phyloP scores from a whole-genome alignment of 2,113 vertebrate species.

The Pituophis catenifer region DNA sequence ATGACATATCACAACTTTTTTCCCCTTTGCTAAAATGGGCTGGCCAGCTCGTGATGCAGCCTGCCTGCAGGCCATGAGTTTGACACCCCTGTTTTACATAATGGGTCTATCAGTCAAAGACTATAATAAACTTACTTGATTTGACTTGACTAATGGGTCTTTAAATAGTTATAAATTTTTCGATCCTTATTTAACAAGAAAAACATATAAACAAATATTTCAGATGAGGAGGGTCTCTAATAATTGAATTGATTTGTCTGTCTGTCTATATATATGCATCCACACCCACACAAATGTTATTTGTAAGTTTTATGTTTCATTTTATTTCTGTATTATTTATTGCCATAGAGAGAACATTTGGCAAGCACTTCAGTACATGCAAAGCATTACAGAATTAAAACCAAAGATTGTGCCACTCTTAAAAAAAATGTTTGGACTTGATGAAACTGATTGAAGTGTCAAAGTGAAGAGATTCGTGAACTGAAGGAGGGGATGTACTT shows the following conservation, averaged over 20 bases:
- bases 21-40: too few species aligned
- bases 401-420: background rate
- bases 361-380: background rate
- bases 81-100: too few species aligned
- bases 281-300: accelerated
- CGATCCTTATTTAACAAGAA: background rate
- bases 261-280: accelerated
- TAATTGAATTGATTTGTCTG: too few species aligned
- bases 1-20: too few species aligned
- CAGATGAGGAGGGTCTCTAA: too few species aligned
- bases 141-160: background rate
- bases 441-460: background rate
- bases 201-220: too few species aligned
- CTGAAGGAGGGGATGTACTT: background rate
- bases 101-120: too few species aligned
- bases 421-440: background rate
- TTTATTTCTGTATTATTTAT: background rate
- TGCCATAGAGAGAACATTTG: background rate
- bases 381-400: background rate
- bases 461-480: background rate
- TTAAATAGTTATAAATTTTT: background rate
- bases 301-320: background rate
- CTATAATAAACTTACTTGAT: too few species aligned
- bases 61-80: too few species aligned
- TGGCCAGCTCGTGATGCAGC: too few species aligned